Evolutionary conservation across 1,140 invertebrate species (phyloP).

Genomic region (Dolichoris vasculosae): DNA sequence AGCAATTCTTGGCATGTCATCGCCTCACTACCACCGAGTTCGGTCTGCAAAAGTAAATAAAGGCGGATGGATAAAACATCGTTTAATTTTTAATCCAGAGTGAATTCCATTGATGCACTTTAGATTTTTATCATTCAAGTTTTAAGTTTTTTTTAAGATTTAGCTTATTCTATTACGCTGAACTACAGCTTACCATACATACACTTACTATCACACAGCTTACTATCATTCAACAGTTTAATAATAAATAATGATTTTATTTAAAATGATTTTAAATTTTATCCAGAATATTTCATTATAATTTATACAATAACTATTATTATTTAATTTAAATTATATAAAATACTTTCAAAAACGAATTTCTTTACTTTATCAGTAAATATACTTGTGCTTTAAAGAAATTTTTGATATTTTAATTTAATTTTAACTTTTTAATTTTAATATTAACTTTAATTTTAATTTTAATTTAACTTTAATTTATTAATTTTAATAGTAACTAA

Average conservation of each 20-base stretch:
- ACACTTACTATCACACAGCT: too few species aligned
- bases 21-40: slow-evolving; percentile 77
- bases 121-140: neutral
- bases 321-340: too few species aligned
- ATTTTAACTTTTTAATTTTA: too few species aligned
- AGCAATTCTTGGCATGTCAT: slow-evolving; percentile 95
- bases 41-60: slow-evolving; percentile 69
- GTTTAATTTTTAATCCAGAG: slow-evolving; percentile 16
- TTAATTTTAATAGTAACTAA: too few species aligned
- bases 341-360: too few species aligned
- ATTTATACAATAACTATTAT: too few species aligned
- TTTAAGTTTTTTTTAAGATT: neutral
- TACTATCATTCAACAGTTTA: neutral
- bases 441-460: too few species aligned
- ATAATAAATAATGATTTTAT: neutral
- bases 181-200: neutral
- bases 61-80: neutral
- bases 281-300: too few species aligned
- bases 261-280: neutral
- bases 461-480: too few species aligned
- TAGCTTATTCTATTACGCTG: neutral
- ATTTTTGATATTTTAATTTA: too few species aligned
- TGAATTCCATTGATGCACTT: neutral
- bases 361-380: too few species aligned
- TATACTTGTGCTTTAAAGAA: too few species aligned